Evolutionary conservation across 2,113 vertebrate species (phyloP).

Genomic region (Cinclus mexicanus): DNA sequence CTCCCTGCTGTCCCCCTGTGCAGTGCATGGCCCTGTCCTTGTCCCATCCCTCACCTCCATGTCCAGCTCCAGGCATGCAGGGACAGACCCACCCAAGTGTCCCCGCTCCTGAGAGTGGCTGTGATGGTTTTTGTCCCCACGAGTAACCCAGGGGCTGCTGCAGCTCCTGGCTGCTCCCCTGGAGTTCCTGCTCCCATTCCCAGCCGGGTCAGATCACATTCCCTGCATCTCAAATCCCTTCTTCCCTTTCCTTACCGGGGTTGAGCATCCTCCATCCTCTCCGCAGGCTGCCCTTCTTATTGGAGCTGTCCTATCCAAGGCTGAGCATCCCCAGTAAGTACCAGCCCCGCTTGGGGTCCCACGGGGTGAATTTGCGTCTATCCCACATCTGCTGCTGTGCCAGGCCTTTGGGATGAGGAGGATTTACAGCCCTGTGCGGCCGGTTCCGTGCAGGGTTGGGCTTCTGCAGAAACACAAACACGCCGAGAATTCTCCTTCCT

Average conservation of each 20-base stretch:
- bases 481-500: neutral
- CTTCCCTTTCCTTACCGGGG: neutral
- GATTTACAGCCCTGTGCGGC: neutral
- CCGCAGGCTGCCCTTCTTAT: neutral
- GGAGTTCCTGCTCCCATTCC: neutral
- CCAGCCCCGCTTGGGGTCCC: rapidly evolving
- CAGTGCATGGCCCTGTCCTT: neutral
- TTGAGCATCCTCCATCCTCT: neutral
- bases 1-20: neutral
- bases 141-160: neutral
- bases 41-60: neutral
- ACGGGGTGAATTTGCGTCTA: rapidly evolving
- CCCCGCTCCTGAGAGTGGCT: neutral
- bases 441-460: neutral
- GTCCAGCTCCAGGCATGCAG: neutral
- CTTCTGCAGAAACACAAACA: neutral
- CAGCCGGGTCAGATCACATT: neutral
- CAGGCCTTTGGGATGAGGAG: neutral
- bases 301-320: neutral
- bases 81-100: neutral
- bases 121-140: neutral
- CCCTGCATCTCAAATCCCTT: neutral
- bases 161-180: neutral
- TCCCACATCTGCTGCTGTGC: neutral
- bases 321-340: neutral